Evolutionary conservation across 2,888 invertebrate species (phyloP).

Genomic region (Acrobasis consociella): DNA sequence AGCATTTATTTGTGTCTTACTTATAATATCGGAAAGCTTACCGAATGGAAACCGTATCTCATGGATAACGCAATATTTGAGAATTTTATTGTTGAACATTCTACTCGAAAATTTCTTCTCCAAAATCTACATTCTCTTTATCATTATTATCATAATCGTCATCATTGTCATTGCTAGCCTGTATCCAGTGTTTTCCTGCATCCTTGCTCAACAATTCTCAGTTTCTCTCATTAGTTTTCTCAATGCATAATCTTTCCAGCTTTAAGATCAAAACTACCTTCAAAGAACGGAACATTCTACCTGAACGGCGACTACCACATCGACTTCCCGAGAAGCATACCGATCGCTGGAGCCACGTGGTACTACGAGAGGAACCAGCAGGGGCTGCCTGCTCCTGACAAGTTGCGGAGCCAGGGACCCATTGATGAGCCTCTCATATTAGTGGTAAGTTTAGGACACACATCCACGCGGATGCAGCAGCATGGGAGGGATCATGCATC

Average conservation of each 20-base stretch:
- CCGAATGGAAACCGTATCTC: no score
- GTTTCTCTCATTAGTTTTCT: background rate
- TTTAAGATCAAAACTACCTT: constrained; percentile 88
- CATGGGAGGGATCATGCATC: no score
- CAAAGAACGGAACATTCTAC: constrained; percentile 93
- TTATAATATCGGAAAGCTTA: no score
- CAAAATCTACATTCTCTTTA: no score
- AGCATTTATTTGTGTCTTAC: no score
- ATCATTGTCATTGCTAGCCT: no score
- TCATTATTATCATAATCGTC: no score
- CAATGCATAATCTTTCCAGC: constrained; percentile 78
- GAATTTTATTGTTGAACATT: no score
- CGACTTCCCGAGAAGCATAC: constrained; percentile 91
- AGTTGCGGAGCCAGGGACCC: constrained; percentile 92
- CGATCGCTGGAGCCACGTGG: constrained; percentile 93
- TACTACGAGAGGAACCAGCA: constrained; percentile 92
- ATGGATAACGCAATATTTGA: no score
- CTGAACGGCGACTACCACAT: constrained; percentile 98
- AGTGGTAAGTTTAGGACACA: constrained; percentile 85
- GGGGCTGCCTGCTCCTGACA: constrained; percentile 93
- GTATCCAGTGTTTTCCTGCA: no score
- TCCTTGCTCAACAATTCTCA: background rate
- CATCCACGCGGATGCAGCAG: no score
- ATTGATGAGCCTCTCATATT: constrained; percentile 94
- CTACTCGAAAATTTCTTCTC: no score